Evolutionary conservation across 2,888 invertebrate genomes (phyloP).

Genomic region (Drosophila lacicola): DNA sequence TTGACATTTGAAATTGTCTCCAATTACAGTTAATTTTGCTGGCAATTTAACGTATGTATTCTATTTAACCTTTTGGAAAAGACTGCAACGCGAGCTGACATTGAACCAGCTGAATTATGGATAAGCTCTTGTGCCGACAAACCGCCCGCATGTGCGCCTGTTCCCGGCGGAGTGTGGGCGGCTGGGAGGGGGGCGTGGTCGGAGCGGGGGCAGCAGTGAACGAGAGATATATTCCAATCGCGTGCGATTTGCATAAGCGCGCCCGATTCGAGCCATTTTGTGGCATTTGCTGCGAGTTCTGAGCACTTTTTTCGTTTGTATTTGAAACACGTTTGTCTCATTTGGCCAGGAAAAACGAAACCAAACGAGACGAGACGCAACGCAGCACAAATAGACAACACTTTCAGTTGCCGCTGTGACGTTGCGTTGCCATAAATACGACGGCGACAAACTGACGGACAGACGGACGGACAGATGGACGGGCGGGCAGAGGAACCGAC

Average conservation of each 20-base stretch:
- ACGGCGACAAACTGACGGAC: conserved; percentile 19
- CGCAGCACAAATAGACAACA: conserved; percentile 36
- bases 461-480: conserved; percentile 5
- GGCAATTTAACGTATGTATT: conserved; percentile 39
- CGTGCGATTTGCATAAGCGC: conserved; percentile 72
- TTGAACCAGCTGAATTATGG: conserved; percentile 25
- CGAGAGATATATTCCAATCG: conserved; percentile 34
- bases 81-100: conserved; percentile 27
- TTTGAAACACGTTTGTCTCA: conserved; percentile 77
- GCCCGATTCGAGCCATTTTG: conserved; percentile 52
- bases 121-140: conserved; percentile 4
- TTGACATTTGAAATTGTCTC: conserved; percentile 67
- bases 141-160: conserved; percentile 6
- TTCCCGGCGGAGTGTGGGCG: neutral
- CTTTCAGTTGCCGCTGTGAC: conserved; percentile 50
- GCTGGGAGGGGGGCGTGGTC: conserved; percentile 10
- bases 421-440: conserved; percentile 52
- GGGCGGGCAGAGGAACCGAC: neutral
- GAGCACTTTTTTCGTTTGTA: conserved; percentile 45
- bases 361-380: conserved; percentile 14
- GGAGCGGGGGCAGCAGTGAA: conserved; percentile 4
- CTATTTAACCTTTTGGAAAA: conserved; percentile 4
- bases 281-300: conserved; percentile 42
- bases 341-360: conserved; percentile 71
- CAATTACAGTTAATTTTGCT: conserved; percentile 61